Evolutionary conservation across 2,888 invertebrate species (phyloP).

Genomic region (Sinodicranocentrus sp.): DNA sequence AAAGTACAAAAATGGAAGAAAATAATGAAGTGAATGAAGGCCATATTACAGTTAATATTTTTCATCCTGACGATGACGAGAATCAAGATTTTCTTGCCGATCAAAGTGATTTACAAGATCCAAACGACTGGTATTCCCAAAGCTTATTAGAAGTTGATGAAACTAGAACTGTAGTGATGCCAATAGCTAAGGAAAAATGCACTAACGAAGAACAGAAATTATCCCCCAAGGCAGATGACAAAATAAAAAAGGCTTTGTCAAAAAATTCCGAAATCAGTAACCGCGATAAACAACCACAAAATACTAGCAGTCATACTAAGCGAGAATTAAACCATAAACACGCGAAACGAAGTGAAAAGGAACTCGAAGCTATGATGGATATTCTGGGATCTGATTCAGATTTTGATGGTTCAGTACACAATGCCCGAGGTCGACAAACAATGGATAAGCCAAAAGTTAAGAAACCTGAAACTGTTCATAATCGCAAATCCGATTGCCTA

Average conservation of each 20-base stretch:
- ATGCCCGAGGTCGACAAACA: background rate
- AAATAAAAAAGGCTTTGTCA: background rate
- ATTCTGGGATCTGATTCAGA: constrained; percentile 33
- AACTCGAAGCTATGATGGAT: constrained; percentile 25
- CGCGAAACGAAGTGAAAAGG: constrained; percentile 17
- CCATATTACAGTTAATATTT: background rate
- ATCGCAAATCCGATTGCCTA: background rate
- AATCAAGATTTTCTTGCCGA: background rate
- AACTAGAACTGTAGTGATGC: constrained; percentile 1
- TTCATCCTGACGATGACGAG: background rate
- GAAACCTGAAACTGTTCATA: background rate
- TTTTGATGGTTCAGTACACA: background rate
- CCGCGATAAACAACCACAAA: background rate
- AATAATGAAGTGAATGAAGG: background rate
- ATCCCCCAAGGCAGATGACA: background rate
- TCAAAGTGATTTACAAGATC: too few species aligned
- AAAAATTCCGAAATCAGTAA: background rate
- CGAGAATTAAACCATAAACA: background rate
- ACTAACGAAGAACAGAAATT: background rate
- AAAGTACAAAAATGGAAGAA: background rate
- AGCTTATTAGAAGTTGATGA: constrained; percentile 22
- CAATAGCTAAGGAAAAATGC: background rate
- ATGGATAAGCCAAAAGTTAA: background rate
- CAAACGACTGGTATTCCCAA: background rate
- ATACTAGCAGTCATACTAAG: background rate